A percentile compares a stretch with the other conserved stretches of the same genome.
Conservation (phyloP, 2,113 vertebrate genomes). For the Tyrannus savana region DNA sequence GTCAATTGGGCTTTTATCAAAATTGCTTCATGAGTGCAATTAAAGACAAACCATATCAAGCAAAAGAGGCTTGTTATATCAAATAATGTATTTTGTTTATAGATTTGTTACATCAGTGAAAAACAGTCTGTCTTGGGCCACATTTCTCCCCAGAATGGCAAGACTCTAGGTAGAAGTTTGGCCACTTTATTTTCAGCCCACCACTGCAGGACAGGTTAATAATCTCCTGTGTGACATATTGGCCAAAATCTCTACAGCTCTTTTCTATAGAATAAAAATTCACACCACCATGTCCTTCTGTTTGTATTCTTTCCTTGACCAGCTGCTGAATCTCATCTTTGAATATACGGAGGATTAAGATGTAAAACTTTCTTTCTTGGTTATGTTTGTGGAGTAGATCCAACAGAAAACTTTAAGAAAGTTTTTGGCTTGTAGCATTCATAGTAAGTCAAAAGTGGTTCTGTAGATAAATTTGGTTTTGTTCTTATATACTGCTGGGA, state of each 20-base stretch:
- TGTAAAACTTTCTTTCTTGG: not conserved
- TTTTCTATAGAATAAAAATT: not conserved
- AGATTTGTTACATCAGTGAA: not conserved
- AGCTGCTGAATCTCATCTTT: not conserved
- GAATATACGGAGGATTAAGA: not conserved
- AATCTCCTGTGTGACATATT: not conserved
- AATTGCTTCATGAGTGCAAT: not conserved
- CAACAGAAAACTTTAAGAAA: not conserved
- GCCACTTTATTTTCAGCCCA: not conserved
- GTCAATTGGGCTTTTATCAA: not conserved
- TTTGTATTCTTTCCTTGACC: not conserved
- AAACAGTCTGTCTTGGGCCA: not conserved
- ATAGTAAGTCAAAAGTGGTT: not conserved
- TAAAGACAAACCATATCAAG: not conserved
- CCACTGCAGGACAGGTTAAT: not conserved
- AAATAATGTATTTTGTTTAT: not conserved
- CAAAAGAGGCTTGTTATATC: not conserved
- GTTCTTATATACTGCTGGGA: not conserved
- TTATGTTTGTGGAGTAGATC: not conserved
- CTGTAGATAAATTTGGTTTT: not conserved
- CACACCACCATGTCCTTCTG: not conserved
- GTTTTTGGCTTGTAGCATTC: not conserved
- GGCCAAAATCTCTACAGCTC: not conserved
- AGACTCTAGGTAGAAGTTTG: not conserved
- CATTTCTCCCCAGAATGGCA: not conserved